Conservation (phyloP, 2,797 vertebrate genomes). For the Onychomys arenicola region DNA sequence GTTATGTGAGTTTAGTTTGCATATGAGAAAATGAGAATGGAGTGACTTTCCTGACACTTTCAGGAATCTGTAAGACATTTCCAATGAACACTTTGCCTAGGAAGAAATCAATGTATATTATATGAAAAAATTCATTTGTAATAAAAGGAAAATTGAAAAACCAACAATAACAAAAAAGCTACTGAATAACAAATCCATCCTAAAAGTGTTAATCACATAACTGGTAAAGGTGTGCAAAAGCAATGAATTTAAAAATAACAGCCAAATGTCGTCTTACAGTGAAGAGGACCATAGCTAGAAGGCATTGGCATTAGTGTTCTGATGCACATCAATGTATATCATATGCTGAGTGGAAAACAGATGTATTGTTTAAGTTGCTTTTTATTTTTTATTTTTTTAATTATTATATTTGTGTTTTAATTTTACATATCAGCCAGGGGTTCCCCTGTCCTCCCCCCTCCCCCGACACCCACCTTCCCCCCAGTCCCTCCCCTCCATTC, state of each 20-base stretch:
- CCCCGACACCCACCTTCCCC: no score
- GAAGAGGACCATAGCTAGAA: not conserved
- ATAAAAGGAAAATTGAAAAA: not conserved
- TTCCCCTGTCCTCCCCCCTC: no score
- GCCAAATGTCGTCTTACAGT: not conserved
- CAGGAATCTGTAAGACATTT: constrained; percentile 5
- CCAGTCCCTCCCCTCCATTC: no score
- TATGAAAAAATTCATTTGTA: not conserved
- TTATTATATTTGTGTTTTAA: no score
- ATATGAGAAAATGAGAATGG: not conserved
- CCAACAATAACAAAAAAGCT: not conserved
- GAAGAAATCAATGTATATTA: not conserved
- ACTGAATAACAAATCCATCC: not conserved
- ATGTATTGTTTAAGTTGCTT: not conserved
- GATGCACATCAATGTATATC: not conserved
- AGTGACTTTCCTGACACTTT: not conserved
- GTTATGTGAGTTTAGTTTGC: not conserved
- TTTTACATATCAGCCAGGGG: no score
- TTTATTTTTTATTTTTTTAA: no score
- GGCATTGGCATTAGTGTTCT: not conserved
- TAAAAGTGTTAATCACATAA: not conserved
- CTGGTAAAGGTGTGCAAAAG: not conserved
- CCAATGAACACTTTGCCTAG: not conserved
- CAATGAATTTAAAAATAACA: not conserved
- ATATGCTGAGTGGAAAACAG: not conserved